Base-by-base conservation (phyloP, 2,888 invertebrate species). In the Tubulanus polymorphus region DNA sequence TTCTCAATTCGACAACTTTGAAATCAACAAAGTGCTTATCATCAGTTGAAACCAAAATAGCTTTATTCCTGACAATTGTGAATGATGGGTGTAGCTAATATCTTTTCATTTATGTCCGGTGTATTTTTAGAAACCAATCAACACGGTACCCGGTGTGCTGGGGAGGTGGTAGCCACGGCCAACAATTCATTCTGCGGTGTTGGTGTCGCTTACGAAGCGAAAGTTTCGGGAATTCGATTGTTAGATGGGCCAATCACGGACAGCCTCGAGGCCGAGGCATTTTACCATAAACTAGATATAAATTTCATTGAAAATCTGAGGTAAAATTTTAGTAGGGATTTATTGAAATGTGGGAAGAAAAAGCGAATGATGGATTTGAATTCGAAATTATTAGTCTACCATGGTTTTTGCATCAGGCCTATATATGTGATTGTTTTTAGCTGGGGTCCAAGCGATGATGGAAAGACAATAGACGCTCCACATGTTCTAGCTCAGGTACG, bases 361-460 rank as follows among this genome's bases (percentile, higher is more conserved):
- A n/a, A n/a, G 35, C 35, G 15, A 15, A 35, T 35, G 35, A 15
- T 35, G 15, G 35, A 35, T 35, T 15, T 35, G 35, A n/a, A n/a
- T n/a, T n/a, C n/a, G n/a, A n/a, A n/a, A n/a, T n/a, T n/a, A n/a
- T n/a, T n/a, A n/a, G n/a, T n/a, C n/a, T n/a, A n/a, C n/a, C n/a
- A n/a, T n/a, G n/a, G n/a, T n/a, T n/a, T n/a, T n/a, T n/a, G n/a
- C n/a, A n/a, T n/a, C n/a, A n/a, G n/a, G n/a, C n/a, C n/a, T n/a
- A n/a, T 35, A 15, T 37, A 6, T 37, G n/a, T 35, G 46, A 45
- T 55, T 20, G 47, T 32, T 57, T 63, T 30, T 61, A 79, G 79
- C 62, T 80, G 80, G 80, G 80, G 80, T 5, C 80, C 80, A 10
- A 77, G 77, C 56, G 80, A 80, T 67, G 78, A 80, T 64, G 80